Base-by-base conservation (phyloP, 2,888 invertebrate species). In the Apoda limacodes region DNA sequence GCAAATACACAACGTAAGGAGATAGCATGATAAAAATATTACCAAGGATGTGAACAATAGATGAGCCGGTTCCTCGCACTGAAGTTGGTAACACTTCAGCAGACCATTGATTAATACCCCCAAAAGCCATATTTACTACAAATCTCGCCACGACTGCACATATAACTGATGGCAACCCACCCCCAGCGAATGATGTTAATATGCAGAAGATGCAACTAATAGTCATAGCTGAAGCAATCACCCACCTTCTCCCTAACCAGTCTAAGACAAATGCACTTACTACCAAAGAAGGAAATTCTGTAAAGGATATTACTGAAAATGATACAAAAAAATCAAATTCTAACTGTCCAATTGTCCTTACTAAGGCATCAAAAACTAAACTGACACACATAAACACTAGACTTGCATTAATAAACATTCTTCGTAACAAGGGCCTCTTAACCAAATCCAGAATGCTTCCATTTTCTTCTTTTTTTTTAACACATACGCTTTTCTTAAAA, bases 131-230 rank as follows among this genome's bases (percentile, higher is more conserved):
- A 27, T 72, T 72, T 0, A 68, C 47, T 3, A 44, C 37, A 46
- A 72, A 71, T 14, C 72, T 56, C 3, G 69, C 60, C n/a, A 60
- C 34, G 2, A 69, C 48, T n/a, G 69, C 65, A 35, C 65, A 69
- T 5, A 61, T 9, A 0, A 72, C 64, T 1, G 70, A 62, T 1
- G 54, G 44, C 15, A 64, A 26, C 2, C 71, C 71, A 17, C 42
- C 48, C 2, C 50, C 48, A 0, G 62, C 42, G 36, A 64, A 63
- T 0, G 59, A 55, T 9, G 58, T 60, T 9, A 60, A 10, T 9
- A 61, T 45, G 52, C 60, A 55, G 41, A 63, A 70, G 12, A 62
- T 30, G 1, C 42, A 35, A 2, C 46, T 20, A 28, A 67, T 44
- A 5, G 52, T 41, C 39, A 69, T 37, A 44, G 55, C 55, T 17